Base-by-base conservation (phyloP, 2,888 invertebrate genomes). In the Smittia sp. region DNA sequence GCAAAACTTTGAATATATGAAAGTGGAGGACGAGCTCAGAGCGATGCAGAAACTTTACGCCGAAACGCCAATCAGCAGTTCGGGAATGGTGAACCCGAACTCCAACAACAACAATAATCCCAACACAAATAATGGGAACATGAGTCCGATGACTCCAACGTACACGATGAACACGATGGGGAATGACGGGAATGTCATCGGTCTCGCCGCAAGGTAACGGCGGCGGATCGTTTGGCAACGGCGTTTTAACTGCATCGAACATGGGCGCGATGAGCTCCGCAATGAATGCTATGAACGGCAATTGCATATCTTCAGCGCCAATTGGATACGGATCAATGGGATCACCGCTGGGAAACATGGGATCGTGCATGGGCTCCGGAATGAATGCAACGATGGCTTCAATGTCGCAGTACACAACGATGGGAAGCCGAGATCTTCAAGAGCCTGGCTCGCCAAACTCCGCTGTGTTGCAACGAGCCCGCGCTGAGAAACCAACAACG, bases 91-190 rank as follows among this genome's bases (percentile, higher is more conserved):
- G 39, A 72, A 72, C 39, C 62, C 72, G 27, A 73, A 73, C 39
- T n/a, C 11, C 1, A 72, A 65, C 13, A 72, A 73, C 15, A 73
- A 73, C 22, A 73, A 73, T 27, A 73, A 73, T 46, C 73, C 73
- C 1, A 65, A 65, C 15, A 25, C 24, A 25, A 63, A 73, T 27
- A 73, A 73, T 80, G 89, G 89, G 80, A 87, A 88, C 78, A 87
- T 90, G 85, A 88, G 89, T 77, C 89, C 90, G 78, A 84, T 92
- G 85, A 89, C 92, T 79, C 89, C 91, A 75, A 89, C 90, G 65
- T 93, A 93, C 83, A 86, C 87, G 75, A 92, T 92, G 84, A 92
- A 92, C 83, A 87, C 90, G 68, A 91, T 91, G 90, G 88, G 90
- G 77, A n/a, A 88, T 91, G 81, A 83, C 88, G 62, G 82, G 82